Conservation (phyloP, 2,113 vertebrate genomes). For the Lethenteron camtschaticum region DNA sequence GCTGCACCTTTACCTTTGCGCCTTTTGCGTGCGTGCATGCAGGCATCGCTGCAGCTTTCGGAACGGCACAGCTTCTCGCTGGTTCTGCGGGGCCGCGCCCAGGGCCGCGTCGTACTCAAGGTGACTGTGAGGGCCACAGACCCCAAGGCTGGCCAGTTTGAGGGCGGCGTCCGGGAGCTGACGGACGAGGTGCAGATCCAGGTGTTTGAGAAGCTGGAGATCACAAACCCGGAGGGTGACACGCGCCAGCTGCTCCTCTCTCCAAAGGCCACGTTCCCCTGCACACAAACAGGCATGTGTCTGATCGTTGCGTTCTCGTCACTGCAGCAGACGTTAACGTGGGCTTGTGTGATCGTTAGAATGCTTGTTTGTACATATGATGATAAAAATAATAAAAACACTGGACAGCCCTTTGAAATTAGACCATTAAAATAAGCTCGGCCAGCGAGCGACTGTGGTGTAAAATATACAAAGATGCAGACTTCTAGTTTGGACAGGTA, state of each 20-base stretch:
- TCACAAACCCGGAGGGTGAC: conserved; percentile 40
- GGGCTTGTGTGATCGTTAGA: too few relatives aligned
- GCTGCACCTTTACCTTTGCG: too few relatives aligned
- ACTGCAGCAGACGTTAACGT: too few relatives aligned
- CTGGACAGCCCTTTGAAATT: too few relatives aligned
- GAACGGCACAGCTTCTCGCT: conserved; percentile 61
- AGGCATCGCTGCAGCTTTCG: conserved; percentile 48
- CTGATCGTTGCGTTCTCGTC: neutral
- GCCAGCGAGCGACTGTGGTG: too few relatives aligned
- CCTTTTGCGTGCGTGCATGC: neutral
- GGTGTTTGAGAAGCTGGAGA: conserved; percentile 64
- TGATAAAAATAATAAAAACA: too few relatives aligned
- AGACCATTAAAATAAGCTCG: too few relatives aligned
- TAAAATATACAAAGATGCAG: too few relatives aligned
- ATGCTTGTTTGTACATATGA: too few relatives aligned
- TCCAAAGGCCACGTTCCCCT: conserved; percentile 31
- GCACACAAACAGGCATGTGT: conserved; percentile 31
- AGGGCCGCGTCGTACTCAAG: conserved; percentile 54
- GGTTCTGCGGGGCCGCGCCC: conserved; percentile 41
- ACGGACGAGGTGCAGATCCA: conserved; percentile 73
- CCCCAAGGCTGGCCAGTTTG: conserved; percentile 34
- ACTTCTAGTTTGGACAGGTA: too few relatives aligned
- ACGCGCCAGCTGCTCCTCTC: conserved; percentile 44
- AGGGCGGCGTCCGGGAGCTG: conserved; percentile 31
- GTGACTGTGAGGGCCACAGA: conserved; percentile 39